A percentile compares a stretch with the other conserved stretches of the same genome.
Conservation (phyloP, 2,888 invertebrate species). For the Agrilus mali region DNA sequence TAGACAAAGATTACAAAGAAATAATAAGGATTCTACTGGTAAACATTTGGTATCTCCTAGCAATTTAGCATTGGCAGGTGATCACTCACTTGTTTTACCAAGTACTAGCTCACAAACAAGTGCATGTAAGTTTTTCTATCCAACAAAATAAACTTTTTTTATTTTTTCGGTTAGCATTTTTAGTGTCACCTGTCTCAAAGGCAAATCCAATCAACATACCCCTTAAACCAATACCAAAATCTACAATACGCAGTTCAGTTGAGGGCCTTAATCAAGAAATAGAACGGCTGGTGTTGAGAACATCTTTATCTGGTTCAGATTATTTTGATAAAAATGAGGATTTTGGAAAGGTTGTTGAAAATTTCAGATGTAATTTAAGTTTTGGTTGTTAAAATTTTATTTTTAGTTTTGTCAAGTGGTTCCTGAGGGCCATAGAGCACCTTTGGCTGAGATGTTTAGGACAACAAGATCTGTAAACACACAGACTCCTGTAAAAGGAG, state of each 20-base stretch:
- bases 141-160: neutral
- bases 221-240: slow-evolving; percentile 40
- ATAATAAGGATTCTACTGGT: slow-evolving; percentile 23
- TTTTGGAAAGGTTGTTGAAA: slow-evolving; percentile 43
- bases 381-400: no score
- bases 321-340: slow-evolving; percentile 28
- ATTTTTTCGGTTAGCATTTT: slow-evolving; percentile 18
- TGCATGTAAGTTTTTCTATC: slow-evolving; percentile 17
- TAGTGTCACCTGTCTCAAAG: slow-evolving; percentile 30
- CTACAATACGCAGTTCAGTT: slow-evolving; percentile 70
- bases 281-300: slow-evolving; percentile 59
- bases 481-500: slow-evolving; percentile 63
- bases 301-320: slow-evolving; percentile 32
- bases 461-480: slow-evolving; percentile 65
- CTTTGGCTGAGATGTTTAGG: slow-evolving; percentile 62
- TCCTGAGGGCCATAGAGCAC: slow-evolving; percentile 78
- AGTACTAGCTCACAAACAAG: slow-evolving; percentile 37
- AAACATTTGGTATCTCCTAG: slow-evolving; percentile 14
- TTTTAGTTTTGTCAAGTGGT: slow-evolving; percentile 45
- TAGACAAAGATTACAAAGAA: slow-evolving; percentile 42
- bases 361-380: neutral
- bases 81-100: slow-evolving; percentile 37
- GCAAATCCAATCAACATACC: slow-evolving; percentile 46
- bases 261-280: slow-evolving; percentile 83
- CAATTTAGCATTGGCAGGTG: slow-evolving; percentile 39